These are phyloP conservation scores for Apamea crenata DNA, from an alignment of 2,888 invertebrate genomes.

Conservation along the genomic window DNA sequence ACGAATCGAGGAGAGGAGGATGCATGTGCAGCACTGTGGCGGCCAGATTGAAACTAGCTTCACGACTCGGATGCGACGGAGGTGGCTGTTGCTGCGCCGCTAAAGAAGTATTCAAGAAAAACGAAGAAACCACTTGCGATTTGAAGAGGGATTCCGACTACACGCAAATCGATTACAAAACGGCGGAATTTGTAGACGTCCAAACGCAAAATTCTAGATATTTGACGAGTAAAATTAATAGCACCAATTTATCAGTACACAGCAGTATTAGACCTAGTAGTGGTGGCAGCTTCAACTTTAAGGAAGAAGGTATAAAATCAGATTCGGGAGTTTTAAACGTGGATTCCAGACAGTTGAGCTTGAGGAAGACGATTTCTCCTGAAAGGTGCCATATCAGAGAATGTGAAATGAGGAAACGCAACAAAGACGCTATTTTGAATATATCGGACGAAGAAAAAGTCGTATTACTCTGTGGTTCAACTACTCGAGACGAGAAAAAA, in stretches of 20 bases:
- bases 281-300: neutral
- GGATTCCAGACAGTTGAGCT: slow-evolving; percentile 13
- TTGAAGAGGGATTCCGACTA: slow-evolving; percentile 69
- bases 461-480: slow-evolving; percentile 56
- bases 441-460: slow-evolving; percentile 73
- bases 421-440: slow-evolving; percentile 65
- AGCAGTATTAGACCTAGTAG: slow-evolving; percentile 51
- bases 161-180: slow-evolving; percentile 62
- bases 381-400: slow-evolving; percentile 42
- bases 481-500: slow-evolving; percentile 29
- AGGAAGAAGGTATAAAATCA: slow-evolving; percentile 20
- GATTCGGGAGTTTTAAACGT: slow-evolving; percentile 37
- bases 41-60: slow-evolving; percentile 71
- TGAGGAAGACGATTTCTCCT: slow-evolving; percentile 32
- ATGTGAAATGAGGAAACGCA: slow-evolving; percentile 62
- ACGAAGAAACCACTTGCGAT: slow-evolving; percentile 75
- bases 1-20: slow-evolving; percentile 45
- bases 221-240: slow-evolving; percentile 59
- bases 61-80: slow-evolving; percentile 56
- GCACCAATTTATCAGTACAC: slow-evolving; percentile 64
- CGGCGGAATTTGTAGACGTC: slow-evolving; percentile 69
- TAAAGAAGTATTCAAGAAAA: slow-evolving; percentile 56
- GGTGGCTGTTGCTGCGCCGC: slow-evolving; percentile 72
- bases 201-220: slow-evolving; percentile 75
- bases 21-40: slow-evolving; percentile 79